Evolutionary conservation across 53 echinoderm and acorn worm genomes (phyloP).

Genomic region (Temnopleurus reevesii): DNA sequence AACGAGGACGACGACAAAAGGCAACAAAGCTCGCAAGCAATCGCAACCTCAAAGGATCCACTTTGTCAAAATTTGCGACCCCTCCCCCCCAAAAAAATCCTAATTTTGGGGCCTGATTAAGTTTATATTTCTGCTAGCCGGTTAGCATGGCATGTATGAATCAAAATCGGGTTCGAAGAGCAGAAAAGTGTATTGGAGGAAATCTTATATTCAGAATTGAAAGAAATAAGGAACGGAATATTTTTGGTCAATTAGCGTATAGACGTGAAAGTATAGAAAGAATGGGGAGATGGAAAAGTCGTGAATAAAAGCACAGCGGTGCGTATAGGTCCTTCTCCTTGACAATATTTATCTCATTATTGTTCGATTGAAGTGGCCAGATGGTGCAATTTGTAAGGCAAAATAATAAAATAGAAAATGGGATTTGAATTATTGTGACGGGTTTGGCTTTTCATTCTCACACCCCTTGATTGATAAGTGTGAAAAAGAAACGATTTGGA

Average conservation of each 20-base stretch:
- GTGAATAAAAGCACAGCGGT: background rate
- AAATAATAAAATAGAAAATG: background rate
- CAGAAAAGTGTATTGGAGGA: background rate
- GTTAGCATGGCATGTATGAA: too few relatives aligned
- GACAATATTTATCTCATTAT: background rate
- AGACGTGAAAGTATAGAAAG: background rate
- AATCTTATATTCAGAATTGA: too few relatives aligned
- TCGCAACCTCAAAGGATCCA: too few relatives aligned
- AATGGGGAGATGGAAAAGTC: background rate
- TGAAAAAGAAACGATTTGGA: background rate
- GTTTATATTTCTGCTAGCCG: too few relatives aligned
- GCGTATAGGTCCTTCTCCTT: background rate
- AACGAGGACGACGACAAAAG: too few relatives aligned
- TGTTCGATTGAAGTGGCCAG: background rate
- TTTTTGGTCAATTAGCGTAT: background rate
- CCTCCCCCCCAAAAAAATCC: too few relatives aligned
- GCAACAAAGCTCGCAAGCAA: too few relatives aligned
- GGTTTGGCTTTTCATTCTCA: background rate
- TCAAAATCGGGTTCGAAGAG: too few relatives aligned
- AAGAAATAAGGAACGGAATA: background rate
- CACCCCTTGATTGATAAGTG: slow-evolving; percentile 10
- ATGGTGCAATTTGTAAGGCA: background rate
- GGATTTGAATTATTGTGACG: background rate
- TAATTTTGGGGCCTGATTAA: too few relatives aligned
- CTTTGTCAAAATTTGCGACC: too few relatives aligned